Percentiles rank a stretch among this genome's conserved stretches.
These are phyloP conservation scores for Mesoclemmys tuberculata DNA, from an alignment of 2,113 vertebrate genomes.

Conservation along the genomic window DNA sequence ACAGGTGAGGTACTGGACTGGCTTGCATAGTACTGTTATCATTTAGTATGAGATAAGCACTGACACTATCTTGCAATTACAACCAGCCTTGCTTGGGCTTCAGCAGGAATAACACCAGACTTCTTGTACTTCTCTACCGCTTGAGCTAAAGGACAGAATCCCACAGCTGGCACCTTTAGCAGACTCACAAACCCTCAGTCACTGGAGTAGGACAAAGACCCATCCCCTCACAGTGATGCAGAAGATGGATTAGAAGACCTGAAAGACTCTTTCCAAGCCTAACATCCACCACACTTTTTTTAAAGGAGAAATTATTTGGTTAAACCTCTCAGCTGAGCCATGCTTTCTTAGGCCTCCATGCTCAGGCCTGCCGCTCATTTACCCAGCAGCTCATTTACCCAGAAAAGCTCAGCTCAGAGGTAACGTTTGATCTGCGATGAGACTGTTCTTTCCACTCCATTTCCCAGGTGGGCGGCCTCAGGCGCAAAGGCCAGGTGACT, in stretches of 20 bases:
- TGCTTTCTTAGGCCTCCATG: neutral
- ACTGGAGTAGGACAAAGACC: neutral
- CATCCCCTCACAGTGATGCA: neutral
- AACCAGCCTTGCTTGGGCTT: neutral
- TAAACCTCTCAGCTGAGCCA: neutral
- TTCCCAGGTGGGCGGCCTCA: conserved; percentile 1
- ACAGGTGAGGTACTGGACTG: neutral
- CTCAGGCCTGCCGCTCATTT: neutral
- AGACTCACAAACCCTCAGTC: neutral
- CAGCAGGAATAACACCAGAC: neutral
- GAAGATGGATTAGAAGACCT: neutral
- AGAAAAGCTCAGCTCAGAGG: neutral
- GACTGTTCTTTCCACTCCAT: conserved; percentile 41
- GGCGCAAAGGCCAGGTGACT: conserved; percentile 30
- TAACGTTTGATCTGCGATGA: neutral
- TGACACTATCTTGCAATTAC: neutral
- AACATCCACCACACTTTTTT: neutral
- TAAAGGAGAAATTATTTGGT: neutral
- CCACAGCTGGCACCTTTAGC: neutral
- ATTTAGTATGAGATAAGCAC: neutral
- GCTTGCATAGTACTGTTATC: neutral
- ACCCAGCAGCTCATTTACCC: neutral
- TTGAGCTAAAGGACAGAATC: neutral
- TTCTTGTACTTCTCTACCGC: neutral
- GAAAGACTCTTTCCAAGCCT: neutral